phyloP scores from a whole-genome alignment of 2,888 invertebrate species.

The Perdita meconis region DNA sequence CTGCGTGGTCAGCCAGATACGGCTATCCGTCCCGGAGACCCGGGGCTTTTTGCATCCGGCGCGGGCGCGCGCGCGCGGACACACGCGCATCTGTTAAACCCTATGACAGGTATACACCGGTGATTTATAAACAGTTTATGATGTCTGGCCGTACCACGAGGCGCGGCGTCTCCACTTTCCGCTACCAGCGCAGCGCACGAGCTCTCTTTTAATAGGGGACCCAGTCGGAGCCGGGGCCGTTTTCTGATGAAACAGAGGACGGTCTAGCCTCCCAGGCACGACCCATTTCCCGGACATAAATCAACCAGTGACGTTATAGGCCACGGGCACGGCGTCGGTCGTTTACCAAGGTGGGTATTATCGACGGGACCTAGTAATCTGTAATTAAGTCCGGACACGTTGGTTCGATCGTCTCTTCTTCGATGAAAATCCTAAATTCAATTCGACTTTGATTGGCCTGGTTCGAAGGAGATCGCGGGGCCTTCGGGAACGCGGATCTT shows the following conservation, averaged over 20 bases:
- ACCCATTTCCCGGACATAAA: slow-evolving; percentile 83
- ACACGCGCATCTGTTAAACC: slow-evolving; percentile 56
- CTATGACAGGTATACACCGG: slow-evolving; percentile 65
- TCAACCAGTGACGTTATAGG: slow-evolving; percentile 77
- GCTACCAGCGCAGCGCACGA: slow-evolving; percentile 48
- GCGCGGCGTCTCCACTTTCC: slow-evolving; percentile 48
- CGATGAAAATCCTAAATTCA: slow-evolving; percentile 75
- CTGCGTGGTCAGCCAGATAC: slow-evolving; percentile 64
- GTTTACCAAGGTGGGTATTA: slow-evolving; percentile 81
- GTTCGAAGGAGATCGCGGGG: background rate
- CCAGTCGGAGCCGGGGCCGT: slow-evolving; percentile 33
- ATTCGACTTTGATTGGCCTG: slow-evolving; percentile 59
- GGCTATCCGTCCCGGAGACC: slow-evolving; percentile 55
- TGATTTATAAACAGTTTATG: slow-evolving; percentile 73
- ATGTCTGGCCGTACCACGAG: slow-evolving; percentile 54
- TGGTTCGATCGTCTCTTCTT: slow-evolving; percentile 23
- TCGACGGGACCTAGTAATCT: slow-evolving; percentile 74
- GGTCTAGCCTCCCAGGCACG: slow-evolving; percentile 80
- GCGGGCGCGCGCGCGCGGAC: slow-evolving; percentile 52
- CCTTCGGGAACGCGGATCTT: background rate
- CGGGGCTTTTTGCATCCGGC: slow-evolving; percentile 58
- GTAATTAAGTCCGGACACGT: slow-evolving; percentile 78
- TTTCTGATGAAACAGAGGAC: slow-evolving; percentile 76
- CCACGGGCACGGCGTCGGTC: slow-evolving; percentile 60
- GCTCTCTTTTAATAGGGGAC: slow-evolving; percentile 68